Percentiles rank a stretch among this genome's conserved stretches.
Evolutionary conservation across 2,888 invertebrate genomes (phyloP).

Genomic region (Chaetoderma sp.): DNA sequence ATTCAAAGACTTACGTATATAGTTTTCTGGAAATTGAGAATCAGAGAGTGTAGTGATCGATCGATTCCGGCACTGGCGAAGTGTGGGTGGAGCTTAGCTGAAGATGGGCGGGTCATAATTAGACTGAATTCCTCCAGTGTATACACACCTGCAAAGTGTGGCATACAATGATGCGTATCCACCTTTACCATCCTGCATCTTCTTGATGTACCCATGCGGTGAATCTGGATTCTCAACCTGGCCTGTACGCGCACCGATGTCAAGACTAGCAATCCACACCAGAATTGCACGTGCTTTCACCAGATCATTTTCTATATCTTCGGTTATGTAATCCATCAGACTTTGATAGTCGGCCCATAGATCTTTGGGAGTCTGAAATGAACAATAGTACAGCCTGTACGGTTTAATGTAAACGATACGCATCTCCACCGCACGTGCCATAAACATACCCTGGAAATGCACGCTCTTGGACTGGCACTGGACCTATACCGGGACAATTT

Average conservation of each 20-base stretch:
- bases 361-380: constrained; percentile 27
- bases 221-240: constrained; percentile 35
- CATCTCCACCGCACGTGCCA: too few relatives aligned
- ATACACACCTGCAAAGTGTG: constrained; percentile 45
- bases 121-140: not conserved
- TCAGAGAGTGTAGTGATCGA: not conserved
- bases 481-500: too few relatives aligned
- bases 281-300: constrained; percentile 43
- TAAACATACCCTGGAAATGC: too few relatives aligned
- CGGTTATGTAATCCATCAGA: constrained; percentile 36
- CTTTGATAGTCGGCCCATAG: constrained; percentile 35
- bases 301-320: constrained; percentile 30
- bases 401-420: too few relatives aligned
- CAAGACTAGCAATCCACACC: constrained; percentile 47
- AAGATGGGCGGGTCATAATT: too few relatives aligned
- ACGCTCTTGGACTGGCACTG: too few relatives aligned
- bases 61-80: too few relatives aligned
- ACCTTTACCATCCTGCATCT: constrained; percentile 41
- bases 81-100: too few relatives aligned
- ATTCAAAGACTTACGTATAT: too few relatives aligned
- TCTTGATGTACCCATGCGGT: constrained; percentile 45
- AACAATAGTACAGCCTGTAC: not conserved
- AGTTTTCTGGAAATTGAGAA: too few relatives aligned
- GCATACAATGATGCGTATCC: constrained; percentile 46
- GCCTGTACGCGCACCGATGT: constrained; percentile 37